Base-by-base conservation (phyloP, 2,888 invertebrate species). In the Ischnus inquisitorius region DNA sequence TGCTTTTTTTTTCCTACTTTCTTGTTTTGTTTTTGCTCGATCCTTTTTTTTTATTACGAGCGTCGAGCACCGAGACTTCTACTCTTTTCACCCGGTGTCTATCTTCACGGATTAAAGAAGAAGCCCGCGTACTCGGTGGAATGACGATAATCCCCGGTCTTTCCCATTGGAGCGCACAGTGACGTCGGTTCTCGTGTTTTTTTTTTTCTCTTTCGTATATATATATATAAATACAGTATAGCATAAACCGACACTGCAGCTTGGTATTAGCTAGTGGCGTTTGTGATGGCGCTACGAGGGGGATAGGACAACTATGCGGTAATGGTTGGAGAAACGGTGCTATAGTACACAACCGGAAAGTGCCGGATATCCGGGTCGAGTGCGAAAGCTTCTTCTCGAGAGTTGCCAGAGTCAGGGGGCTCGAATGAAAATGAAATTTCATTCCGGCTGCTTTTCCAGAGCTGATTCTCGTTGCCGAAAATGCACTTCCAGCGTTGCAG, bases 321-420 rank as follows among this genome's bases (percentile, higher is more conserved):
- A 75, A 75, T 75, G 64, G 64, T 28, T 48, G 51, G 46, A 34
- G 64, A 22, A 75, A 74, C 28, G 62, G 74, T 25, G 28, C 75
- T 75, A 75, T 64, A 39, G 64, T 64, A 75, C 48, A 75, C 51
- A 75, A 48, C 64, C 48, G 75, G 64, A 64, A 75, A 75, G 75
- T 75, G 75, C 64, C 51, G 75, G 64, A 75, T 64, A 75, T 75
- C 75, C 75, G 75, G 75, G 75, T 64, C 51, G 75, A 75, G 75
- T 64, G 64, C n/a, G 64, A 64, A 64, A 75, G 75, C 75, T 75
- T 75, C 62, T 64, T 75, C 64, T 8, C 39, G 34, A 16, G 64
- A 16, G 16, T 64, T 48, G 25, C 3, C 34, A 28, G 19, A 62
- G 14, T 46, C 34, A 28, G 28, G 34, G 46, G 2, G 28, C 19